Evolutionary conservation across 1,140 invertebrate genomes (phyloP).

Genomic region (Cyclargus thomasi): DNA sequence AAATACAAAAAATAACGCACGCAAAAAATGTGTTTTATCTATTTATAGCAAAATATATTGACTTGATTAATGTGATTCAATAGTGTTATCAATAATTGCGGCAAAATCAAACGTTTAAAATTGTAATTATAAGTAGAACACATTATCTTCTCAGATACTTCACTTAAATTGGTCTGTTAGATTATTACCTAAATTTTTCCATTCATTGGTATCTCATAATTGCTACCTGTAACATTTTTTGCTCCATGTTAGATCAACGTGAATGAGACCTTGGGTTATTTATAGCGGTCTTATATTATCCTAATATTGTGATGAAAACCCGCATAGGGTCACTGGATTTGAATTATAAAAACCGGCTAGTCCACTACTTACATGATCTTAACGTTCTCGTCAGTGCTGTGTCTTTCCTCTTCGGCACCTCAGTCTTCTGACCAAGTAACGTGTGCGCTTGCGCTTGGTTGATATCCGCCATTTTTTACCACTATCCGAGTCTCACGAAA

Average conservation of each 20-base stretch:
- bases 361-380: conserved; percentile 59
- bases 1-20: too few relatives aligned
- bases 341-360: too few relatives aligned
- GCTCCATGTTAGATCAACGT: not conserved
- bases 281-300: not conserved
- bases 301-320: too few relatives aligned
- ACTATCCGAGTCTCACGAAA: not conserved
- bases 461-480: conserved; percentile 41
- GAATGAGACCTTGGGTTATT: not conserved
- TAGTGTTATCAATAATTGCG: too few relatives aligned
- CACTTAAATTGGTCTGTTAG: not conserved
- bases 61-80: too few relatives aligned
- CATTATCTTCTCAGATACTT: not conserved
- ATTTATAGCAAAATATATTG: too few relatives aligned
- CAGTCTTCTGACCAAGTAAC: conserved; percentile 51
- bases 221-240: not conserved
- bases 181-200: not conserved
- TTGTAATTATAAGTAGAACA: not conserved
- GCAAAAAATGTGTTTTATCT: too few relatives aligned
- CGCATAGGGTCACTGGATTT: too few relatives aligned
- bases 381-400: conserved; percentile 44
- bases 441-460: conserved; percentile 57
- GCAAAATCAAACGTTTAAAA: too few relatives aligned
- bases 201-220: not conserved
- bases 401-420: conserved; percentile 38